Evolutionary conservation across 2,797 vertebrate species (phyloP), one percentile per base, ranked within the genome.

Genomic region (Tangara arthus): DNA sequence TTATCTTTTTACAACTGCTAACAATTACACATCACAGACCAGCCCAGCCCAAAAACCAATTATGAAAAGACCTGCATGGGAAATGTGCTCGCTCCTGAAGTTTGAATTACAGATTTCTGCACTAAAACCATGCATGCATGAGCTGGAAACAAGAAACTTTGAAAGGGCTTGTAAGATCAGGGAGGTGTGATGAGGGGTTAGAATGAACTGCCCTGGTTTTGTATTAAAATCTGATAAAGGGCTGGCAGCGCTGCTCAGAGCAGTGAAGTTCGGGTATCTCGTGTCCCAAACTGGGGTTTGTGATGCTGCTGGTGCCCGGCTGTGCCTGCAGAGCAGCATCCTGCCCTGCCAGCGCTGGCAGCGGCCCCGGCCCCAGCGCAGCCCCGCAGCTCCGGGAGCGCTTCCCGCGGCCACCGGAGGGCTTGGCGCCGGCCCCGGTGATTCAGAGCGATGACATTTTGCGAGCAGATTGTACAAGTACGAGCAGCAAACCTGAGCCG

Each of bases 1-100:
- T 98, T 98, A 97, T 98, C 97, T 97, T 98, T 98, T 98, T 96
- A 97, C 97, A 98, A 97, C 96, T 97, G 97, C 97, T 98, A 98
- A 98, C 98, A 98, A 98, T 98, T 98, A 98, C 97, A 97, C 97
- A 98, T 97, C 95, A 4, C 56, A 82, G 96, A 94, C 93, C 87
- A 91, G 96, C 75, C 95, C 77, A 59, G 90, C 94, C 97, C 42
- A 10, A 96, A 98, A 98, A 97, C 97, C 97, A 97, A 95, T 98
- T 97, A 97, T 27, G 93, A 97, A 96, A 83, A 94, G 88, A 94
- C 95, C 42, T 75, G 96, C 89, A 66, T 55, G 95, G 97, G 97
- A 94, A 89, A 34, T 1, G n/a, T 23, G 15, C 16, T 90, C 1
- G 0, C 66, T 86, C 95, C 49, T 27, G 55, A 83, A 86, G 87